These are phyloP conservation scores for Dorcus parallelipipedus DNA, from an alignment of 2,888 invertebrate species.

Conservation along the genomic window DNA sequence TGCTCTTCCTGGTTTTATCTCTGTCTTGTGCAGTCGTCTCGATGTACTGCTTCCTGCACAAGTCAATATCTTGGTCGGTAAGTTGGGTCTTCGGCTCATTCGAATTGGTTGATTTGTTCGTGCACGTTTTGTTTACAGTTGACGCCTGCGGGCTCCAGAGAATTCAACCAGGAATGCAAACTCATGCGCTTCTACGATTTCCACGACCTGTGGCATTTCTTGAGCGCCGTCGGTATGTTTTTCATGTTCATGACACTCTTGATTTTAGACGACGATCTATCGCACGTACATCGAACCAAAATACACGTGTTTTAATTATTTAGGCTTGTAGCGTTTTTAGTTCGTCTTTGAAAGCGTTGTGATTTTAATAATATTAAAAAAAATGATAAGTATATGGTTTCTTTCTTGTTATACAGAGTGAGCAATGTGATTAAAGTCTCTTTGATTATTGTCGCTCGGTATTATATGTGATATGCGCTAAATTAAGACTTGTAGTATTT, in stretches of 20 bases:
- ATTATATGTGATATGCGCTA: too few relatives aligned
- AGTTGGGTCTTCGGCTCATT: slow-evolving; percentile 30
- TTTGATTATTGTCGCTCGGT: too few relatives aligned
- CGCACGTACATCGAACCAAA: slow-evolving; percentile 59
- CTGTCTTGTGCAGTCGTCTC: slow-evolving; percentile 65
- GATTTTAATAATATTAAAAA: too few relatives aligned
- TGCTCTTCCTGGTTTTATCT: slow-evolving; percentile 63
- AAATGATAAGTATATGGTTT: too few relatives aligned
- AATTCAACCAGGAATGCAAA: slow-evolving; percentile 67
- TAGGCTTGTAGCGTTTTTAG: too few relatives aligned
- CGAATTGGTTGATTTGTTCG: background rate
- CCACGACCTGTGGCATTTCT: slow-evolving; percentile 83
- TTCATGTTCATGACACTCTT: slow-evolving; percentile 79
- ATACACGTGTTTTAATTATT: slow-evolving; percentile 70
- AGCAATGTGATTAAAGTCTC: too few relatives aligned
- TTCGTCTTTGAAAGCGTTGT: too few relatives aligned
- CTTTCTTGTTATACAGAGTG: too few relatives aligned
- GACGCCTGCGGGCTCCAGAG: slow-evolving; percentile 73
- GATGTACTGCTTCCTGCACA: slow-evolving; percentile 68
- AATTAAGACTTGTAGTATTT: too few relatives aligned
- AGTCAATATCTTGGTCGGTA: slow-evolving; percentile 67
- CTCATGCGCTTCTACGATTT: slow-evolving; percentile 72
- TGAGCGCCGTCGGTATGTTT: slow-evolving; percentile 76
- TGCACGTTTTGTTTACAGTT: slow-evolving; percentile 43
- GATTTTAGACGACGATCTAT: slow-evolving; percentile 76